Base-by-base conservation (phyloP, 2,113 vertebrate genomes). In the Sarotherodon lohbergeri region DNA sequence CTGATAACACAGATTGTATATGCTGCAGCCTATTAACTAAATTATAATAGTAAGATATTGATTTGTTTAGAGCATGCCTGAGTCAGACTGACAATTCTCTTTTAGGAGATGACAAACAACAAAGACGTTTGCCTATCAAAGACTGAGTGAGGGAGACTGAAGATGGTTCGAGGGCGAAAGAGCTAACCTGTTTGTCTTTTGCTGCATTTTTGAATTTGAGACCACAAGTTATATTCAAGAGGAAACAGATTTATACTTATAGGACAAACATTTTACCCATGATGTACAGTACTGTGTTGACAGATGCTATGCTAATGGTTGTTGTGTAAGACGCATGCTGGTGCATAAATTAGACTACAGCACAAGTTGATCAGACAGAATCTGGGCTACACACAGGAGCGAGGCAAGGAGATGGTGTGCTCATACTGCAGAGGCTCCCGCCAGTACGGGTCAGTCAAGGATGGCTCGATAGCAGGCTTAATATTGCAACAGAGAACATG, bases 401-500 rank as follows among this genome's bases (percentile, higher is more conserved):
- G 43, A 83, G 83, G 54, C 10, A 68, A 89, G 66, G 78, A 81
- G 82, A 17, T 32, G 80, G 39, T 61, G 81, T 79, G 85, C 71
- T 91, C 83, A 34, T 86, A 24, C 86, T 92, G 89, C 91, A 84
- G 87, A 94, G 90, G 82, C 84, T 91, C 55, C 81, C 85, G 55
- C 80, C 55, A 68, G 88, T 27, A 85, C 59, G 56, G 94, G 93
- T 94, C 93, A 93, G 91, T 89, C 91, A 89, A 93, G 95, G 95
- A 93, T 93, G 93, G 91, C 92, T 95, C 91, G 79, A 94, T 94
- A 88, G 79, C 71, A 9, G 92, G 91, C 90, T 95, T 94, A 95
- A 94, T 94, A 94, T 94, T 94, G 94, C 93, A 94, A 88, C 89
- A 85, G 92, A 90, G 93, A 93, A 85, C 88, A 94, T 94, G 91